Base-by-base conservation (phyloP, 2,888 invertebrate species). In the Doris montereyensis region DNA sequence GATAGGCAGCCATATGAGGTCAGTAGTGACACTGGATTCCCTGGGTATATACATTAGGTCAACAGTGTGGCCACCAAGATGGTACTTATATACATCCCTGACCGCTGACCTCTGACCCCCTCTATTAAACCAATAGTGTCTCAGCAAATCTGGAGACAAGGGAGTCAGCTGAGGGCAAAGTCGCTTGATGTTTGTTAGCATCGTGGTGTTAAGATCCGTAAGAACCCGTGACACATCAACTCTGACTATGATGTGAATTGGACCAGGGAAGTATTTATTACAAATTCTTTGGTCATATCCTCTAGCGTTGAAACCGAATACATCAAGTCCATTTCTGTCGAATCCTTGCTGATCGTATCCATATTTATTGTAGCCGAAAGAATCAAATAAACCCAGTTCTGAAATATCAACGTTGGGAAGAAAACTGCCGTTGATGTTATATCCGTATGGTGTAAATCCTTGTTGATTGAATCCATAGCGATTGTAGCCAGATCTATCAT, bases 401-500 rank as follows among this genome's bases (percentile, higher is more conserved):
- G 79, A 68, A 30, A 81, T 80, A n/a, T 81, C 70, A 5, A 77
- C 60, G 30, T 78, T 80, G 0, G 78, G 78, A 26, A 83, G 76
- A 79, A 80, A 84, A 4, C 84, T 83, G 28, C 85, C 85, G 80
- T 87, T 87, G 65, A 83, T 85, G 75, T 87, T 84, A 68, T 86
- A 85, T 52, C 88, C 88, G 82, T 83, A 86, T 8, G 87, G 85
- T 52, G 87, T 89, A 26, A 85, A 82, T n/a, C 88, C 89, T 73
- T 85, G 84, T 57, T 82, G 84, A 67, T 89, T 86, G 84, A 88
- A 89, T 17, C 91, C 90, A 82, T 89, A 88, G 26, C 89, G 84
- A 80, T 90, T 86, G 79, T 86, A 90, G 0, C 90, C 90, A 17
- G 83, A 84, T 70, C 85, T 81, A 68, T 90, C 90, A 83, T 85